Base-by-base conservation (phyloP, 2,888 invertebrate genomes). In the Pseudoips prasinana region DNA sequence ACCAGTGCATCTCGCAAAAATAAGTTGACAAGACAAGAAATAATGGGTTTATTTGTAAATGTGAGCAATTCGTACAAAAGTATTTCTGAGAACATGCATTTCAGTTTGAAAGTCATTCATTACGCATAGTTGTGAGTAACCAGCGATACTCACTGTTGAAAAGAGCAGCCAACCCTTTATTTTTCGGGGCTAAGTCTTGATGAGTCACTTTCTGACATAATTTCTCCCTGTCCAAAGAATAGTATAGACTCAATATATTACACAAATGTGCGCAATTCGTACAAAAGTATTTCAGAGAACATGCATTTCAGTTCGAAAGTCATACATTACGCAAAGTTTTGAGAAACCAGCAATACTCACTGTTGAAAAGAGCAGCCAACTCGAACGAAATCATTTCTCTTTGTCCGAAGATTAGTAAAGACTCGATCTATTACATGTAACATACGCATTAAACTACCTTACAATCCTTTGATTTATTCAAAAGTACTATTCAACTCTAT, bases 91-190 rank as follows among this genome's bases (percentile, higher is more conserved):
- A 38, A 46, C 5, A 39, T 33, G 36, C 35, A 40, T 36, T 55
- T 34, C 7, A 22, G 31, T 7, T 10, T 25, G 33, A 26, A 10
- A 41, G 43, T 53, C 49, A 48, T 44, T 39, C 39, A 9, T 46
- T 42, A 49, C 39, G 14, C 33, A 44, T 35, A 40, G 41, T 42
- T 45, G 54, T 55, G 58, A 58, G 39, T 58, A 49, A 56, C 25
- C 20, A 23, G 14, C 8, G 8, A 10, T 4, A 1, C 3, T 36
- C 10, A 42, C 19, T 7, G 33, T n/a, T 18, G 2, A 6, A 6
- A 3, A 20, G 24, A 7, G 3, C 1, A 7, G 7, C 17, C 22
- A 22, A 32, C 32, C n/a, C n/a, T n/a, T n/a, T n/a, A n/a, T n/a
- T n/a, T n/a, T n/a, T n/a, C n/a, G n/a, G n/a, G n/a, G n/a, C n/a